These are phyloP conservation scores for Caretta caretta DNA, from an alignment of 2,113 vertebrate species.

Conservation along the genomic window DNA sequence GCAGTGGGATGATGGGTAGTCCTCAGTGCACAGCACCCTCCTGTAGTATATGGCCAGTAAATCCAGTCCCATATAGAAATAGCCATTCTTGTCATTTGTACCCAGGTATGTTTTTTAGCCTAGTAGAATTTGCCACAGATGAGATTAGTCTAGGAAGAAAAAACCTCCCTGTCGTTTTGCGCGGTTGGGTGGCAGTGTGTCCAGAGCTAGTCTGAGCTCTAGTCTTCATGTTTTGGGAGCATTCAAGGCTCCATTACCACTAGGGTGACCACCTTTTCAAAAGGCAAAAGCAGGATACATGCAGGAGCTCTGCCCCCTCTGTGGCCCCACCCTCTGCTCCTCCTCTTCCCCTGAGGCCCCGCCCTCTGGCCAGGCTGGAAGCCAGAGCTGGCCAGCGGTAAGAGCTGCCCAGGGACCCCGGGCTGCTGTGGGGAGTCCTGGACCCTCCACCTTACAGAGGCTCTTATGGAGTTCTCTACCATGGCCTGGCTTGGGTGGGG, in stretches of 20 bases:
- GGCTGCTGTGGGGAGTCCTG: too few species aligned
- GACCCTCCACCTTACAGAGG: too few species aligned
- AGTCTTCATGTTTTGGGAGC: constrained; percentile 38
- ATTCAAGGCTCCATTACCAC: not conserved
- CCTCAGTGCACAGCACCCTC: not conserved
- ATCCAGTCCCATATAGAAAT: not conserved
- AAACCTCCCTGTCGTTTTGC: not conserved
- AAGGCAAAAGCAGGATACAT: too few species aligned
- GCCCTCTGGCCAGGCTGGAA: too few species aligned
- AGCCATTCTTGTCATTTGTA: not conserved
- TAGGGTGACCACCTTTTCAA: too few species aligned
- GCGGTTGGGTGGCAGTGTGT: not conserved
- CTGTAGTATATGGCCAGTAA: accelerated
- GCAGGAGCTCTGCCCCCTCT: too few species aligned
- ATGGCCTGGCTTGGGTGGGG: too few species aligned
- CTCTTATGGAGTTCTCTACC: too few species aligned
- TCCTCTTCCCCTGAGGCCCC: too few species aligned
- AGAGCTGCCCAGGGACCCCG: too few species aligned
- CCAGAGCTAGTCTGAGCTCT: constrained; percentile 20
- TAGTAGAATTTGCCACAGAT: not conserved
- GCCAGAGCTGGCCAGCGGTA: too few species aligned
- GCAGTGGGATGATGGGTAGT: not conserved
- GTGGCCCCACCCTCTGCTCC: too few species aligned
- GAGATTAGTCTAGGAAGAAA: not conserved
- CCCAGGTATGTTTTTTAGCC: not conserved